Percentiles rank a stretch among this genome's conserved stretches.
phyloP scores from a whole-genome alignment of 2,888 invertebrate species.

The Macaria liturata region DNA sequence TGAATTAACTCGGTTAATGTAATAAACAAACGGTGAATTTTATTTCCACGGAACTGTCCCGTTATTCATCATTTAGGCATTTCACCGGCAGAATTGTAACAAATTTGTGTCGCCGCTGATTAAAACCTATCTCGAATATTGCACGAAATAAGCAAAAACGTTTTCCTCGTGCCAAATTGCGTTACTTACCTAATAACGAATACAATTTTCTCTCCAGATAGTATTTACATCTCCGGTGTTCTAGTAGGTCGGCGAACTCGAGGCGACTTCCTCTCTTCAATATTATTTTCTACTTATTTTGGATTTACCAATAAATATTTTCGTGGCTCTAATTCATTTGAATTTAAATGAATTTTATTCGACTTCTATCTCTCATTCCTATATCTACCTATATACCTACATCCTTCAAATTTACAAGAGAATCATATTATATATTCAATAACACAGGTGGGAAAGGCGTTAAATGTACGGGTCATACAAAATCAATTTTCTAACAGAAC shows the following conservation, averaged over 20 bases:
- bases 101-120: constrained; percentile 32
- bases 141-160: constrained; percentile 44
- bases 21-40: constrained; percentile 9
- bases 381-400: no score
- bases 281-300: constrained; percentile 27
- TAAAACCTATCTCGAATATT: constrained; percentile 36
- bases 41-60: constrained; percentile 10
- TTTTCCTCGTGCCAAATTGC: constrained; percentile 55
- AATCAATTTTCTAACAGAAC: constrained; percentile 1
- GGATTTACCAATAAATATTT: constrained; percentile 24
- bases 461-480: not conserved
- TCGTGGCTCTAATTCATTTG: not conserved
- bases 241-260: constrained; percentile 31
- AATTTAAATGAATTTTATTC: no score
- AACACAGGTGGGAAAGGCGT: no score
- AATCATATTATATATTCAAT: no score
- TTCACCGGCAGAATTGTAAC: constrained; percentile 18
- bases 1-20: constrained; percentile 28
- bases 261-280: constrained; percentile 28
- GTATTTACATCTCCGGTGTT: constrained; percentile 55
- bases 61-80: constrained; percentile 19
- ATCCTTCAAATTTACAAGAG: no score
- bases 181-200: constrained; percentile 51
- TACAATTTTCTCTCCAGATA: constrained; percentile 59
- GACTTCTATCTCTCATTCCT: no score